Base-by-base conservation (phyloP, 2,797 vertebrate genomes). In the Gambelia wislizenii region DNA sequence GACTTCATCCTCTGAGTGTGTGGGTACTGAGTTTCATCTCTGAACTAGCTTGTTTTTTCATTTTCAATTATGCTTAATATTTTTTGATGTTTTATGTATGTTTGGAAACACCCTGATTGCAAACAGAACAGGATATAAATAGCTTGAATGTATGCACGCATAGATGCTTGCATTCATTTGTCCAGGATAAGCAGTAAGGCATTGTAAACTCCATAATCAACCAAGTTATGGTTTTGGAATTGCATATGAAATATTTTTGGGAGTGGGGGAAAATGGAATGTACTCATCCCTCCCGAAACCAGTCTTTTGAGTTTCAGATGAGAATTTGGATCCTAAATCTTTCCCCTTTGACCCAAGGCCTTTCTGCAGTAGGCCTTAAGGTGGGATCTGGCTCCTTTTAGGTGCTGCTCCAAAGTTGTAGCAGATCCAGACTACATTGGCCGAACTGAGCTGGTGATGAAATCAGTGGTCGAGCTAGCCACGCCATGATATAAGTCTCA, bases 71-170 rank as follows among this genome's bases (percentile, higher is more conserved):
- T 7, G 72, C 30, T 85, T 76, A 42, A 61, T 85, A 61, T 33
- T 13, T 44, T 54, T 76, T 25, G 27, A 85, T 85, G 84, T 85
- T 85, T 85, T 76, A 85, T 85, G 72, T 18, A 85, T 85, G 13
- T 44, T 76, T 16, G 39, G 18, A 47, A 59, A 59, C 84, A 44
- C 72, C 84, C 84, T 61, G 72, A 22, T 61, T n/a, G 56, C 39
- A 64, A 61, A 85, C 10, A 7, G 52, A 59, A 33, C 18, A n/a
- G 72, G 72, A 47, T 61, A 30, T 27, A 54, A 70, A 74, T 54
- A 27, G 36, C 61, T 9, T 1, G 12, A 49, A 39, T 36, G 12
- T 72, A 52, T 52, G n/a, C n/a, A 84, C 64, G 2, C 30, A 59
- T 59, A 59, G 22, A 5, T 18, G 56, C 56, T 22, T 59, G 56